These are phyloP conservation scores for Nasonia vitripennis DNA, from an alignment of 1,140 invertebrate genomes.

Conservation along the genomic window DNA sequence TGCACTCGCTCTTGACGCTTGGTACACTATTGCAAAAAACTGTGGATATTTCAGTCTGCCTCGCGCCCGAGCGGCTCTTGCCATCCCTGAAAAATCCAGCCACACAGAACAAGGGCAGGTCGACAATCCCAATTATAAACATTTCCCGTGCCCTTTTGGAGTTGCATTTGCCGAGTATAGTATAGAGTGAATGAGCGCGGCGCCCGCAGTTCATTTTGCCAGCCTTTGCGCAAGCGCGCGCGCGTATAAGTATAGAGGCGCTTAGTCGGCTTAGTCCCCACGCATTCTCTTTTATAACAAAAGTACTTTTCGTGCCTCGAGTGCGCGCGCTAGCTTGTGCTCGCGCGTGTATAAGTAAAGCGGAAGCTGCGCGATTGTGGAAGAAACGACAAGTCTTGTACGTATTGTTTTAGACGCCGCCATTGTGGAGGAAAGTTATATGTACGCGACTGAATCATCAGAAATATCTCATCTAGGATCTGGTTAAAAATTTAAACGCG, in stretches of 20 bases:
- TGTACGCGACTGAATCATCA: not conserved
- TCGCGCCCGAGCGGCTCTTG: not conserved
- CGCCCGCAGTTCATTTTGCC: slow-evolving; percentile 51
- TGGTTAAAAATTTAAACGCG: no score
- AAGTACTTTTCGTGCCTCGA: slow-evolving; percentile 64
- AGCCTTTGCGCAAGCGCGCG: slow-evolving; percentile 31
- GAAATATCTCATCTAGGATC: no score
- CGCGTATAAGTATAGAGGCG: slow-evolving; percentile 52
- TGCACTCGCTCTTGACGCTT: slow-evolving; percentile 18
- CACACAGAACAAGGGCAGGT: slow-evolving; percentile 58
- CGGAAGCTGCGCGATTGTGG: slow-evolving; percentile 47
- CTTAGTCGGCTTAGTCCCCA: slow-evolving; percentile 54
- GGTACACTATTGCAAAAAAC: not conserved
- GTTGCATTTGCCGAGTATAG: slow-evolving; percentile 59
- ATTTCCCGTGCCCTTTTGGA: slow-evolving; percentile 67
- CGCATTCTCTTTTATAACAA: slow-evolving; percentile 57
- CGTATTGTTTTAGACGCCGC: slow-evolving; percentile 41
- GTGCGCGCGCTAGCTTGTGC: slow-evolving; percentile 43
- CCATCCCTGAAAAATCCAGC: slow-evolving; percentile 56
- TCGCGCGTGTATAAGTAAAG: slow-evolving; percentile 34
- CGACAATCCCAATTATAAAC: slow-evolving; percentile 72
- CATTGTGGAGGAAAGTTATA: slow-evolving; percentile 7
- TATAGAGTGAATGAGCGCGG: not conserved
- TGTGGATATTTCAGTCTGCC: not conserved
- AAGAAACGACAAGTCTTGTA: slow-evolving; percentile 42